Percentiles rank a stretch among this genome's conserved stretches.
Evolutionary conservation across 2,888 invertebrate species (phyloP).

Genomic region (Apamea anceps): DNA sequence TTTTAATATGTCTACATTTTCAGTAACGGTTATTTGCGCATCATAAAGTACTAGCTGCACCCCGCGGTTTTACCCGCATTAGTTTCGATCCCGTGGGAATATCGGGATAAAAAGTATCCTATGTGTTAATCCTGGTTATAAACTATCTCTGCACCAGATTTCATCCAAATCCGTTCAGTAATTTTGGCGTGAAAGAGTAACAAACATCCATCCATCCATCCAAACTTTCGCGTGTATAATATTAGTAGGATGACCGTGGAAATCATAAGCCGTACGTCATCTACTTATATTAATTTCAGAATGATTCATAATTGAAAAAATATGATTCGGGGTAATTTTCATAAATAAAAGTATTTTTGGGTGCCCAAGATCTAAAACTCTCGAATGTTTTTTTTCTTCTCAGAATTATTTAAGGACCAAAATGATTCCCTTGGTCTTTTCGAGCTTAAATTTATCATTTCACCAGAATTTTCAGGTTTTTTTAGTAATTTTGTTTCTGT

Average conservation of each 20-base stretch:
- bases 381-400: neutral
- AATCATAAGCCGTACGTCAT: neutral
- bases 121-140: no score
- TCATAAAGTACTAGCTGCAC: no score
- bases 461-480: neutral
- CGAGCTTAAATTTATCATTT: no score
- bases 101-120: no score
- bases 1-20: neutral
- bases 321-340: neutral
- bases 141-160: no score
- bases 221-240: no score
- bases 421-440: neutral
- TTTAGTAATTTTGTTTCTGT: neutral
- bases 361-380: neutral
- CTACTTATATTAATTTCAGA: neutral
- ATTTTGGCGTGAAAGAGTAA: no score
- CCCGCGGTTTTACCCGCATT: no score
- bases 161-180: no score
- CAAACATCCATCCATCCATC: no score
- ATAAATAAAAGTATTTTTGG: neutral
- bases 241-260: no score
- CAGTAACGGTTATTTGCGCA: neutral
- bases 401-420: neutral
- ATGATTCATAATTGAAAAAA: neutral
- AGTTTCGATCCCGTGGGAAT: no score